Evolutionary conservation across 2,113 vertebrate genomes (phyloP).

Genomic region (Calidris pugnax): DNA sequence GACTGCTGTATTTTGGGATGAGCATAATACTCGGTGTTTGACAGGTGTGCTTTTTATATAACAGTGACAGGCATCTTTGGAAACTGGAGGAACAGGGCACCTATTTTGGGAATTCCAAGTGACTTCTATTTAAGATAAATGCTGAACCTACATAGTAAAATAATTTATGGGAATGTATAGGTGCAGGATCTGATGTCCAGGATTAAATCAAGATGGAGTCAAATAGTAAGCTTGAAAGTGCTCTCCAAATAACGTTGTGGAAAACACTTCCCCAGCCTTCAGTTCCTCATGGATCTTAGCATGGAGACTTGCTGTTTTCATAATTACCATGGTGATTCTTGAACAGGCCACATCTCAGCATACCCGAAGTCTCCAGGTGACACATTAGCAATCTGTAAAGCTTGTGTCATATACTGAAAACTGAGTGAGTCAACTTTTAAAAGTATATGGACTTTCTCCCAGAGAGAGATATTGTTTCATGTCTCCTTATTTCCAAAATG

Average conservation of each 20-base stretch:
- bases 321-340: not conserved
- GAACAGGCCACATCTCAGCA: not conserved
- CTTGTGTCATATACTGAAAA: not conserved
- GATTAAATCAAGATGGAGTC: not conserved
- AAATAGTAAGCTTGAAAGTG: not conserved
- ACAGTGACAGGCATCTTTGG: not conserved
- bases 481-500: not conserved
- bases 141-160: not conserved
- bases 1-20: not conserved
- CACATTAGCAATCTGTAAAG: not conserved
- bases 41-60: not conserved
- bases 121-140: not conserved
- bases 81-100: not conserved
- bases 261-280: not conserved
- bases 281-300: not conserved
- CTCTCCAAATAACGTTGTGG: not conserved
- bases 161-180: not conserved
- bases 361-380: not conserved
- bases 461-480: not conserved
- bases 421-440: not conserved
- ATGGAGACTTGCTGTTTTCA: not conserved
- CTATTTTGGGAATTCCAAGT: not conserved
- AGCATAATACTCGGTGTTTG: not conserved
- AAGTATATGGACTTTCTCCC: not conserved
- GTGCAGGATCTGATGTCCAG: not conserved